phyloP scores from a whole-genome alignment of 2,888 invertebrate genomes.

The Argyra leucocephala region DNA sequence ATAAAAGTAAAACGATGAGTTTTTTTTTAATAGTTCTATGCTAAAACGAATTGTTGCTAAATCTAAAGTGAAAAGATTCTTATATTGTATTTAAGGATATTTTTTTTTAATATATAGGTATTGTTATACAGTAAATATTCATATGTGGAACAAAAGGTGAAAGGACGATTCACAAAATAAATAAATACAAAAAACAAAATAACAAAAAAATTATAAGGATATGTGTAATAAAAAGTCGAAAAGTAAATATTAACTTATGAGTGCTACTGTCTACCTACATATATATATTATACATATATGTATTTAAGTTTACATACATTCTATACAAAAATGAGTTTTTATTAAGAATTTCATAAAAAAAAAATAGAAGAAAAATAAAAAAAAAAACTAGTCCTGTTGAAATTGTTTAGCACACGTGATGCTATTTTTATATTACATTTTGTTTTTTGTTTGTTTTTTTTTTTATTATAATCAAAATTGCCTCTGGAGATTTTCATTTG shows the following conservation, averaged over 20 bases:
- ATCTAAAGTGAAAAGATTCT: too few relatives aligned
- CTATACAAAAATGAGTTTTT: not conserved
- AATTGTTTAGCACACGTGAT: not conserved
- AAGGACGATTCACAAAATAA: not conserved
- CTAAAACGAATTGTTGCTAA: not conserved
- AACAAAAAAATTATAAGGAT: not conserved
- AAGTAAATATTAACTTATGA: constrained; percentile 6
- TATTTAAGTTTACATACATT: not conserved
- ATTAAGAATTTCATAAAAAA: not conserved
- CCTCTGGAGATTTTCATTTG: not conserved
- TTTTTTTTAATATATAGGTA: too few relatives aligned
- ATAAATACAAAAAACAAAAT: not conserved
- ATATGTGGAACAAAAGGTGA: constrained; percentile 6
- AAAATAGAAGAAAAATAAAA: not conserved
- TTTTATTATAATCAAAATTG: not conserved
- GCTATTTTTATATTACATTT: not conserved
- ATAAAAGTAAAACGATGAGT: too few relatives aligned
- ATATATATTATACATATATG: not conserved
- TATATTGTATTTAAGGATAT: too few relatives aligned
- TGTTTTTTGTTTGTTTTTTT: not conserved
- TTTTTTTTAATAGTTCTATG: not conserved
- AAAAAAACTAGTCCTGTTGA: not conserved
- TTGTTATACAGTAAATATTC: too few relatives aligned
- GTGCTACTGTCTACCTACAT: not conserved
- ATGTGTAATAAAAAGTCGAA: not conserved